Conservation (phyloP, 2,797 vertebrate species). For the Alouatta caraya region DNA sequence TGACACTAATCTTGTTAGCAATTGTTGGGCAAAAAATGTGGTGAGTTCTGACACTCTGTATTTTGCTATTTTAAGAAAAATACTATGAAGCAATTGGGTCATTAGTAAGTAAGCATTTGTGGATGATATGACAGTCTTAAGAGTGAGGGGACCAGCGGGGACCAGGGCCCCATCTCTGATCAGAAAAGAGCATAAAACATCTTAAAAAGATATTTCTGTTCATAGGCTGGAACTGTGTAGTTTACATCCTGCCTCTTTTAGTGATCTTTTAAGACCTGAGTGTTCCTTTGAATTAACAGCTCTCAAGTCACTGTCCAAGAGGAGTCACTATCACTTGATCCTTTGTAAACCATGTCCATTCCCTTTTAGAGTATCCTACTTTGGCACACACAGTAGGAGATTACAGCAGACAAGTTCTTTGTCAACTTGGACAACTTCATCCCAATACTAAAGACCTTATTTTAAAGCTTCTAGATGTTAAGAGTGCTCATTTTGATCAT, state of each 20-base stretch:
- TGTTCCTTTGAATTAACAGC: neutral
- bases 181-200: neutral
- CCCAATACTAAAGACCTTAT: neutral
- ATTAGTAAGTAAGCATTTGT: neutral
- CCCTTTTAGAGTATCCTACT: neutral
- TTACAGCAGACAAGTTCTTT: neutral
- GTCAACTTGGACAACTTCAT: neutral
- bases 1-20: neutral
- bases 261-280: neutral
- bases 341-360: neutral
- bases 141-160: neutral
- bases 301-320: neutral
- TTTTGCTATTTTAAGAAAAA: constrained; percentile 43
- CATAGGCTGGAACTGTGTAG: neutral
- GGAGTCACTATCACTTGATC: neutral
- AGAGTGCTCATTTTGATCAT: neutral
- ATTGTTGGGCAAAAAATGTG: neutral
- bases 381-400: neutral
- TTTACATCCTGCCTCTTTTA: neutral
- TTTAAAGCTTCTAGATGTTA: neutral
- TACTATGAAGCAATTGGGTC: neutral
- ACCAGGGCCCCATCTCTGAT: neutral
- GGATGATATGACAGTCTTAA: neutral
- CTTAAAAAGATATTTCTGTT: neutral
- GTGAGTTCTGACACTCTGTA: neutral